Conservation (phyloP, 2,797 vertebrate species). For the Poeciliopsis infans region DNA sequence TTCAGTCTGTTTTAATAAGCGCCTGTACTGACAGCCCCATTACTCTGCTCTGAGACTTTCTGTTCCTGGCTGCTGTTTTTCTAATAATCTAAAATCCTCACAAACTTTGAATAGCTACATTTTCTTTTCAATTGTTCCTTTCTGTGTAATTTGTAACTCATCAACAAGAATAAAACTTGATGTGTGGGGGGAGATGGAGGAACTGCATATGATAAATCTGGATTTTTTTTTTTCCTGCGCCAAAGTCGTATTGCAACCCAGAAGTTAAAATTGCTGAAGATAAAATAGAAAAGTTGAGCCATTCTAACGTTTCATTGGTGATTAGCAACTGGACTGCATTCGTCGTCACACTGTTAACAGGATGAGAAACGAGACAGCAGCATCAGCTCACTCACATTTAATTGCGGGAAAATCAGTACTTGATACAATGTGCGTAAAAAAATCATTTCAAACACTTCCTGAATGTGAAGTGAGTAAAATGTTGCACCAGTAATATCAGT, state of each 20-base stretch:
- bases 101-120: background rate
- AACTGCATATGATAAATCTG: background rate
- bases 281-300: background rate
- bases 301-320: background rate
- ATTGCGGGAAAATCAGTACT: background rate
- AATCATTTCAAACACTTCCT: background rate
- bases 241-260: background rate
- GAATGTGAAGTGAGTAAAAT: background rate
- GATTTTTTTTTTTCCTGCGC: background rate
- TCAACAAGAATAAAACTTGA: background rate
- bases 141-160: background rate
- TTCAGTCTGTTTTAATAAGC: conserved; percentile 46
- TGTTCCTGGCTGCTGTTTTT: background rate
- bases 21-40: conserved; percentile 2
- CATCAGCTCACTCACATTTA: background rate
- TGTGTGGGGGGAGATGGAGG: no score
- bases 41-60: background rate
- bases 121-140: background rate
- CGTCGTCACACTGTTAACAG: background rate
- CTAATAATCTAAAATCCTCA: background rate
- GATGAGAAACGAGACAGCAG: background rate
- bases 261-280: background rate
- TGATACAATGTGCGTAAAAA: background rate
- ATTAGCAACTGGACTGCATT: background rate
- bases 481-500: background rate